phyloP scores from a whole-genome alignment of 2,888 invertebrate species.

The Rotaria sp. region DNA sequence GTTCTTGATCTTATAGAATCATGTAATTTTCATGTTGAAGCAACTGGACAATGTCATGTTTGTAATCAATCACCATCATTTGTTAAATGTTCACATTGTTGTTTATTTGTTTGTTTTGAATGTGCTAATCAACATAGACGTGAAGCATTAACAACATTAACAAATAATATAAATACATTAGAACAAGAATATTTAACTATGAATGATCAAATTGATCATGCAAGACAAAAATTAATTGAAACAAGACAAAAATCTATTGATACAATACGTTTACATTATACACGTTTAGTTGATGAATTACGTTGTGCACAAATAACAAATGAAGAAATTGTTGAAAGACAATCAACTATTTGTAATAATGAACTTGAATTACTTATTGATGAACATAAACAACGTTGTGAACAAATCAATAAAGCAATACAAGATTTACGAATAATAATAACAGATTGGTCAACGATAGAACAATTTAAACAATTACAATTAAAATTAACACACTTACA shows the following conservation, averaged over 20 bases:
- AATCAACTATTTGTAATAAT: neutral
- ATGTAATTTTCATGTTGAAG: constrained; percentile 17
- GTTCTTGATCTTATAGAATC: constrained; percentile 12
- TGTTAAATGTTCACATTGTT: constrained; percentile 25
- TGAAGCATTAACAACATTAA: constrained; percentile 12
- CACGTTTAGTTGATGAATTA: constrained; percentile 5
- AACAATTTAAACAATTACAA: constrained; percentile 28
- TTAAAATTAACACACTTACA: neutral
- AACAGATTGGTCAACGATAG: constrained; percentile 13
- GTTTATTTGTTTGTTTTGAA: constrained; percentile 25
- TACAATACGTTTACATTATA: neutral
- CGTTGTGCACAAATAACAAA: neutral
- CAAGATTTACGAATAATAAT: constrained; percentile 11
- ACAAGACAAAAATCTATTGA: neutral
- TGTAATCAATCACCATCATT: constrained; percentile 24
- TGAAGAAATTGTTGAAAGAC: neutral
- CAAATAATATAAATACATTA: neutral
- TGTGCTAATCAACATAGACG: constrained; percentile 13
- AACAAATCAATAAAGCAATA: neutral
- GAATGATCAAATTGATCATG: neutral
- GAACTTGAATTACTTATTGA: constrained; percentile 13
- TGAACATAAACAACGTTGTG: constrained; percentile 14
- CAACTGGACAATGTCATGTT: constrained; percentile 20
- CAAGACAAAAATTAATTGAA: neutral
- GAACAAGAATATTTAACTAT: constrained; percentile 18